These are phyloP conservation scores for Myotis davidii DNA, from an alignment of 2,113 vertebrate species.

Conservation along the genomic window DNA sequence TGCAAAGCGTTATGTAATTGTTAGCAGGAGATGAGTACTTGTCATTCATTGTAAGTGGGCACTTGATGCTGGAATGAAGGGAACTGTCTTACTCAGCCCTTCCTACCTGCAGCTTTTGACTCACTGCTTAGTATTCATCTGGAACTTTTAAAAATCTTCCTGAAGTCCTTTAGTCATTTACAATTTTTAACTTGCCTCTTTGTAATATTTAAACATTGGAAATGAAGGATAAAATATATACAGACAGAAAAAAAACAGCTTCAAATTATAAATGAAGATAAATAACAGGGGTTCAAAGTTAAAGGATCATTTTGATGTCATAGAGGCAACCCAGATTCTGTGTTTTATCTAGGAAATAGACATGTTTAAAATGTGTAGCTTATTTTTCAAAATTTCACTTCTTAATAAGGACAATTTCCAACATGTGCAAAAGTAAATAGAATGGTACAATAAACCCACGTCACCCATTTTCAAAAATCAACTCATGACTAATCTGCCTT, in stretches of 20 bases:
- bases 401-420: conserved; percentile 2
- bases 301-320: neutral
- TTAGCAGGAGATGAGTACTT: conserved; percentile 31
- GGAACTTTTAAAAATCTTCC: conserved; percentile 27
- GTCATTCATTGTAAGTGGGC: conserved; percentile 45
- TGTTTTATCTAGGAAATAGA: neutral
- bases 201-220: conserved; percentile 28
- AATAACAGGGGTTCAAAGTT: neutral
- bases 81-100: conserved; percentile 43
- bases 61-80: neutral
- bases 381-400: neutral
- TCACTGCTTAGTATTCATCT: conserved; percentile 50
- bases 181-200: conserved; percentile 37
- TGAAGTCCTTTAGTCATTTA: conserved; percentile 28
- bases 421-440: neutral
- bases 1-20: conserved; percentile 55
- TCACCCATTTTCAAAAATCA: neutral
- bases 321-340: neutral
- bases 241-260: neutral
- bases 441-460: neutral
- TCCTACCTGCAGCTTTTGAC: conserved; percentile 63
- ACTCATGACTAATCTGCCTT: neutral
- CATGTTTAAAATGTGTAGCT: neutral
- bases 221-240: conserved; percentile 9
- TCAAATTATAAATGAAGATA: conserved; percentile 1